Base-by-base conservation (phyloP, 2,113 vertebrate species). In the Clarias batrachus region DNA sequence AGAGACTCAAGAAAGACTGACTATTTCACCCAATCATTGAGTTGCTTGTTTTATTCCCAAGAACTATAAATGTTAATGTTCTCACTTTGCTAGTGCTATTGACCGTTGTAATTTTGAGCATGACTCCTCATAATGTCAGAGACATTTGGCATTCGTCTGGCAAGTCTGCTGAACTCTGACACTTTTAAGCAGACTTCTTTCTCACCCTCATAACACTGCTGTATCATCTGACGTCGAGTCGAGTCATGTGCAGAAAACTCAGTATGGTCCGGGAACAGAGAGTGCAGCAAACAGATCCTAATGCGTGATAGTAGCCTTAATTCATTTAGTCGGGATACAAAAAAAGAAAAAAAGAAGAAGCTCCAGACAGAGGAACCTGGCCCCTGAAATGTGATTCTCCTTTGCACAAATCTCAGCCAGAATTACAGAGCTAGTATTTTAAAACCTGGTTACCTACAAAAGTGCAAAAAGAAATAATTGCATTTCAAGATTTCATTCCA, bases 121-220 rank as follows among this genome's bases (percentile, higher is more conserved):
- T 89, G 33, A 91, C 83, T 82, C 63, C 88, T 80, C 57, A 85
- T 71, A 86, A 8, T 79, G 21, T 79, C 48, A 17, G 48, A 57
- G 21, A 10, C 37, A 63, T 62, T 83, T 48, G 19, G 14, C 9
- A 86, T 91, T 89, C 83, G 86, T 66, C 85, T 79, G 82, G 84
- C 88, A 92, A 88, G 91, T 92, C 90, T 85, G 90, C 57, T 70
- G 57, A 88, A 91, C 88, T 73, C 87, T 86, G 87, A 87, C 90
- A 89, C 89, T 90, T 93, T 93, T 93, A 90, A 92, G 91, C 48
- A 79, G 82, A 82, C 71, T 62, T 81, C 87, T 94, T 92, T 91
- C 92, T 94, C 87, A 90, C 89, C 87, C 88, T 87, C 93, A 88
- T 90, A 93, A 92, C 91, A 90, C 90, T 86, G 84, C 21, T 62